Conservation (phyloP, 2,797 vertebrate genomes). For the Erithacus rubecula region DNA sequence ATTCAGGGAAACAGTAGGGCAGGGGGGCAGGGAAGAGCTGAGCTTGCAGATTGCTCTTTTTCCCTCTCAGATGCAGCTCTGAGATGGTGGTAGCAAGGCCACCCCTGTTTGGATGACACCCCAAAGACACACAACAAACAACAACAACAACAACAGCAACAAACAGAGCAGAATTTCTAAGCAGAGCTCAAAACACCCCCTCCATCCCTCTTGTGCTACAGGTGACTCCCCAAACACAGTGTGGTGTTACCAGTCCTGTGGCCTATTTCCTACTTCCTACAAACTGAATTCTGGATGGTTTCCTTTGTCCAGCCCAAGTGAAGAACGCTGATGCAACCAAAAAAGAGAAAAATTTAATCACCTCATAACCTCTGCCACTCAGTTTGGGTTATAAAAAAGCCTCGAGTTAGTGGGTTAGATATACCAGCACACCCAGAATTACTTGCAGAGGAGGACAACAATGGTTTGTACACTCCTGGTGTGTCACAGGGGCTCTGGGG, state of each 20-base stretch:
- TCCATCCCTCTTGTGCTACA: background rate
- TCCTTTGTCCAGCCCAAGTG: background rate
- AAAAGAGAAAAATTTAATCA: background rate
- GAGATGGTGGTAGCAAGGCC: background rate
- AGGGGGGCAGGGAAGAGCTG: background rate
- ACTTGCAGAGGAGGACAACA: accelerated
- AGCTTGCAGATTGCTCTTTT: background rate
- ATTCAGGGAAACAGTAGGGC: background rate
- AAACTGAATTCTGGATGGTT: background rate
- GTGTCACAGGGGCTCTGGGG: background rate
- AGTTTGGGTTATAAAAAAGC: background rate
- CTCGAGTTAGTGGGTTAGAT: accelerated
- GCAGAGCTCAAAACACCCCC: background rate
- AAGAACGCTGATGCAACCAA: background rate
- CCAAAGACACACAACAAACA: background rate
- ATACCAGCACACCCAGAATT: background rate
- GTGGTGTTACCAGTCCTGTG: accelerated
- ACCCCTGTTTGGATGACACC: background rate
- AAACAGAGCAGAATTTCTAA: background rate
- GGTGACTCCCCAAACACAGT: background rate
- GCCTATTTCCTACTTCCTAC: background rate
- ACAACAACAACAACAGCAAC: background rate
- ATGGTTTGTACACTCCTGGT: accelerated
- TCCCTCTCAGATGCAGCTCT: background rate
- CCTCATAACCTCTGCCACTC: background rate